Conservation (phyloP, 2,888 invertebrate genomes). For the Isotomurus palustris region DNA sequence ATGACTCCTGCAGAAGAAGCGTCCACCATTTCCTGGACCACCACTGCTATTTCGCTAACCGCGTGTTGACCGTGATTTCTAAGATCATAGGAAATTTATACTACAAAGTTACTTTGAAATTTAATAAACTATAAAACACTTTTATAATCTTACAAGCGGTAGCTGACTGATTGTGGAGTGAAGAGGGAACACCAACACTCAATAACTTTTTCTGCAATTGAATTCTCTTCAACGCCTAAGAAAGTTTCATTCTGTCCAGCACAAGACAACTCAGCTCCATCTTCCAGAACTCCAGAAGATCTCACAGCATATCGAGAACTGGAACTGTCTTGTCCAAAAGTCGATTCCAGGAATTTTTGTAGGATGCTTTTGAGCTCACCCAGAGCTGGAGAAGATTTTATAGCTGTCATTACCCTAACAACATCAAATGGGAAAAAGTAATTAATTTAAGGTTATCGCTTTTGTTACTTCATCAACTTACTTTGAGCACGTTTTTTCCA, state of each 20-base stretch:
- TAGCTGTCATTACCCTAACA: conserved; percentile 52
- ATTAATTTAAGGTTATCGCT: neutral
- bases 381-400: conserved; percentile 43
- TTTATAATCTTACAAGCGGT: conserved; percentile 60
- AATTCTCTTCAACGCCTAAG: conserved; percentile 59
- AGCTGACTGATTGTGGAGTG: conserved; percentile 68
- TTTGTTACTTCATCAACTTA: conserved; percentile 46
- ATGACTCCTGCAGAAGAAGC: conserved; percentile 68
- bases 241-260: conserved; percentile 80
- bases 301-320: conserved; percentile 59
- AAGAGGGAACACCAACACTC: conserved; percentile 81
- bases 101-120: neutral
- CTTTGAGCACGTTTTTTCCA: conserved; percentile 56
- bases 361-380: too few relatives aligned
- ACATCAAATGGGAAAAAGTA: neutral
- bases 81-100: neutral
- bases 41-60: conserved; percentile 67
- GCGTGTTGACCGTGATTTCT: conserved; percentile 71
- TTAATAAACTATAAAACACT: conserved; percentile 4
- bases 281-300: conserved; percentile 71
- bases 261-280: conserved; percentile 70
- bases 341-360: conserved; percentile 31
- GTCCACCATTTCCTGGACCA: conserved; percentile 68
- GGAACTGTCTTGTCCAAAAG: conserved; percentile 33
- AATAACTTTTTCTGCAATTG: conserved; percentile 59